Base-by-base conservation (phyloP, 1,140 invertebrate species). In the Coelopa frigida region DNA sequence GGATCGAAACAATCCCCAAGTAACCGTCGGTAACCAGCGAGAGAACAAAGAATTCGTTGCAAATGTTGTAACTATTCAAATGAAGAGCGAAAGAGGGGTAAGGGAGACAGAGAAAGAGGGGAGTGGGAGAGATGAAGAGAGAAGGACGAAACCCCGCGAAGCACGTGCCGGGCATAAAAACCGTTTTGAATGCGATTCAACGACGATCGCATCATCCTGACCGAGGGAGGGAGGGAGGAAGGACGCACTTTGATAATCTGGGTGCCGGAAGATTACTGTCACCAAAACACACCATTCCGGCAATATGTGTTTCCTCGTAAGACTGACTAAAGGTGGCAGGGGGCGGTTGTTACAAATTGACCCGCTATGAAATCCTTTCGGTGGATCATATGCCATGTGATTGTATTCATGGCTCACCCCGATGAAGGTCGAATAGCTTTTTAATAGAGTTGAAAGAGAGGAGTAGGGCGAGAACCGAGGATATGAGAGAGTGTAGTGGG, bases 221-320 rank as follows among this genome's bases (percentile, higher is more conserved):
- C n/a, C n/a, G n/a, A n/a, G n/a, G n/a, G n/a, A n/a, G n/a, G n/a
- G n/a, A n/a, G n/a, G n/a, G n/a, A n/a, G n/a, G n/a, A n/a, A 15
- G 22, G 11, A 15, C 42, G 18, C 26, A 22, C 36, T 22, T 29
- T 2, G 17, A 24, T 46, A 46, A 46, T 46, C 45, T 33, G 24
- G 22, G 18, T 17, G 29, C 23, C 17, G 26, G 24, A 20, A 46
- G 45, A 46, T 46, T 46, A 46, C 36, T 46, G 45, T 46, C 45
- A 46, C 45, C 36, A 46, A 46, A 46, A 46, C 45, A 46, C 40
- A 46, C n/a, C n/a, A n/a, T n/a, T n/a, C n/a, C n/a, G n/a, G n/a
- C n/a, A n/a, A n/a, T n/a, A n/a, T n/a, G n/a, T n/a, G n/a, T n/a
- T n/a, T n/a, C n/a, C n/a, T n/a, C n/a, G n/a, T n/a, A n/a, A n/a